phyloP scores from a whole-genome alignment of 2,113 vertebrate genomes.

The Hemibagrus wyckioides region DNA sequence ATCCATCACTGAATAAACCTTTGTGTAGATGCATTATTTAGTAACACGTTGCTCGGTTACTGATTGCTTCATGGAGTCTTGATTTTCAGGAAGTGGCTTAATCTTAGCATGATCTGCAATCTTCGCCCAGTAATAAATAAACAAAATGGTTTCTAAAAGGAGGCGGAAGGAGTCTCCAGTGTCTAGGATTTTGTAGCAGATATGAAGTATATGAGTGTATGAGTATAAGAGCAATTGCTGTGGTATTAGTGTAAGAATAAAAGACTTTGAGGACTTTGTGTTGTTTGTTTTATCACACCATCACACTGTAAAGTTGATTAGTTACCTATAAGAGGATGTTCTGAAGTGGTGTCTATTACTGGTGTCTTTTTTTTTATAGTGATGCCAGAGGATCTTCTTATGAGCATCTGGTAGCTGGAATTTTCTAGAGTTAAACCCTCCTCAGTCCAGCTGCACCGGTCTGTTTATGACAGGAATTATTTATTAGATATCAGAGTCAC shows the following conservation, averaged over 20 bases:
- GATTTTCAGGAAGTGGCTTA: background rate
- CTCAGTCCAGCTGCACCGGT: background rate
- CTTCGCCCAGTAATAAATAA: background rate
- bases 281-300: background rate
- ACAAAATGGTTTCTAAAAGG: background rate
- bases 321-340: background rate
- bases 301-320: background rate
- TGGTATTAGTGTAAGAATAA: too few relatives aligned
- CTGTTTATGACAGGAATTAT: background rate
- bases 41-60: background rate
- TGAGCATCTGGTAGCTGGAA: too few relatives aligned
- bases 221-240: too few relatives aligned
- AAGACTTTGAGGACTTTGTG: too few relatives aligned
- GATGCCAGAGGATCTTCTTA: background rate
- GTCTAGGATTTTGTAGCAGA: background rate
- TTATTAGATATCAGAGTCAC: background rate
- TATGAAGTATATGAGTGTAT: background rate
- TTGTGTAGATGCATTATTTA: conserved; percentile 8
- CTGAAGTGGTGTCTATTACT: background rate
- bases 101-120: background rate
- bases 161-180: background rate
- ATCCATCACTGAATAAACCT: background rate
- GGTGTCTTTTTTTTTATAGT: background rate
- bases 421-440: too few relatives aligned
- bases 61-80: background rate